Conservation (phyloP, 2,797 vertebrate species). For the Malacoraja senta region DNA sequence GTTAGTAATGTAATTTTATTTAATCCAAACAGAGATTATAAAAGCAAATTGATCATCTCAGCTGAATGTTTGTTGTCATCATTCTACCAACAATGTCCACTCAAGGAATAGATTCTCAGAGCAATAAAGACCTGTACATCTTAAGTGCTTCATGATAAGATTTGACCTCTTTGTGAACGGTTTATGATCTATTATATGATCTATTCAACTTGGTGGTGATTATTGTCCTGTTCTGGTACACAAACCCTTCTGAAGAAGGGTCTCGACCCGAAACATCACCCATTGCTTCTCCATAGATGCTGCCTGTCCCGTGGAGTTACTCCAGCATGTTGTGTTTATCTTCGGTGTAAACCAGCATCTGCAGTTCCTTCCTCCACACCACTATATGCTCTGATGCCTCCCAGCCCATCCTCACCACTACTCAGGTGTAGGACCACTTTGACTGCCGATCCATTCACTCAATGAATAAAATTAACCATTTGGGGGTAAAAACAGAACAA, state of each 20-base stretch:
- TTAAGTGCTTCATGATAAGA: background rate
- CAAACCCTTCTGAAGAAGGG: background rate
- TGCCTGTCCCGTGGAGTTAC: too few species aligned
- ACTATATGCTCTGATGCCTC: too few species aligned
- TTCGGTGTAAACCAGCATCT: too few species aligned
- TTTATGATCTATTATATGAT: background rate
- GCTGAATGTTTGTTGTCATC: background rate
- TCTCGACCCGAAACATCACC: too few species aligned
- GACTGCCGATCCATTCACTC: too few species aligned
- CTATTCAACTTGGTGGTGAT: background rate
- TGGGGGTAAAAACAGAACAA: background rate
- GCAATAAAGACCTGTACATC: background rate
- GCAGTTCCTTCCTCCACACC: too few species aligned
- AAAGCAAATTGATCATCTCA: conserved; percentile 10
- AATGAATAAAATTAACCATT: background rate
- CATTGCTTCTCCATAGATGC: too few species aligned
- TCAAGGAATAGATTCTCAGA: conserved; percentile 1
- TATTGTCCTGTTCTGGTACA: background rate
- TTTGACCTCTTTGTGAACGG: background rate
- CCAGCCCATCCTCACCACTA: too few species aligned
- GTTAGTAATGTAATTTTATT: background rate
- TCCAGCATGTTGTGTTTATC: too few species aligned
- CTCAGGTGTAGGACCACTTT: too few species aligned
- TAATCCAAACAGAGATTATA: conserved; percentile 1
- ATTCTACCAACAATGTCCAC: background rate